A percentile compares a stretch with the other conserved stretches of the same genome.
Conservation (phyloP, 2,888 invertebrate genomes). For the Melieria omissa region DNA sequence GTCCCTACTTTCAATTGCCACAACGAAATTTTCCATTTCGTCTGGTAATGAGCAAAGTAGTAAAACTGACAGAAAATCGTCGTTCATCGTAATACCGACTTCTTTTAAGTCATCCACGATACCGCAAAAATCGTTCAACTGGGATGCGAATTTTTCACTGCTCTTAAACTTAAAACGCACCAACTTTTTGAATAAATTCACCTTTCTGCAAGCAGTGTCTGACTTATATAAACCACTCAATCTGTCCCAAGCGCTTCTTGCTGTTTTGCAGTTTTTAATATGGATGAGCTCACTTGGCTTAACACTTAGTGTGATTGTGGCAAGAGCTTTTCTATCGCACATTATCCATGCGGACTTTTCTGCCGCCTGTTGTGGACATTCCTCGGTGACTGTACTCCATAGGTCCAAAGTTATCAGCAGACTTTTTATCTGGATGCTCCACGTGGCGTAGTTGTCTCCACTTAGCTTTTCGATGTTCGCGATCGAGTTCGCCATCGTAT, state of each 20-base stretch:
- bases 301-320: too few species aligned
- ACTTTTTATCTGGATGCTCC: too few species aligned
- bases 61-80: constrained; percentile 36
- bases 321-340: too few species aligned
- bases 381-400: too few species aligned
- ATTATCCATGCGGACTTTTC: too few species aligned
- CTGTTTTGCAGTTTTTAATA: too few species aligned
- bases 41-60: constrained; percentile 36
- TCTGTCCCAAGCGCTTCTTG: constrained; percentile 29
- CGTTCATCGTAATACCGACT: constrained; percentile 28
- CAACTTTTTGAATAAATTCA: constrained; percentile 35
- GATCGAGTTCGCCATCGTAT: too few species aligned
- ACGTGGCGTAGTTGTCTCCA: too few species aligned
- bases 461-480: too few species aligned
- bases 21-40: constrained; percentile 38
- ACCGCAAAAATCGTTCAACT: constrained; percentile 34
- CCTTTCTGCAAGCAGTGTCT: constrained; percentile 38
- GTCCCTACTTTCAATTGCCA: constrained; percentile 39
- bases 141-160: constrained; percentile 24
- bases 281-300: too few species aligned
- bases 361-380: too few species aligned
- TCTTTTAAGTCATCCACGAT: constrained; percentile 37
- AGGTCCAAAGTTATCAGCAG: too few species aligned
- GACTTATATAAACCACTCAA: constrained; percentile 36
- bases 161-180: constrained; percentile 31